Base-by-base conservation (phyloP, 1,140 invertebrate genomes). In the Ptiloglossa arizonensis region DNA sequence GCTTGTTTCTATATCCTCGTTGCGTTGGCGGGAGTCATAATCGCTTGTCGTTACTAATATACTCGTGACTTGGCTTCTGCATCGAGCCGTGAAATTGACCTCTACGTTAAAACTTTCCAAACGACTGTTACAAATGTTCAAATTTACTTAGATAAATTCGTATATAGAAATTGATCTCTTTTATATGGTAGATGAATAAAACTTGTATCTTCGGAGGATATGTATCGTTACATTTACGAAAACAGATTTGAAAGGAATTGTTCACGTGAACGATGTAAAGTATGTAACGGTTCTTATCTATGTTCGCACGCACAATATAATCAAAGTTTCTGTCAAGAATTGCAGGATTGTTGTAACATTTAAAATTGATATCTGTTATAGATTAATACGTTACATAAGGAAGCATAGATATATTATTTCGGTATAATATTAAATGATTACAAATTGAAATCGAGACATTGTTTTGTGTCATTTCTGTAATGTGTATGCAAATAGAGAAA, bases 21-120 rank as follows among this genome's bases (percentile, higher is more conserved):
- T 76, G 66, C 24, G 6, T 68, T 76, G 66, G 73, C 73, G 73
- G 73, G 73, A 77, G 75, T 44, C 68, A 50, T 77, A 77, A 77
- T 77, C 35, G 59, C 44, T 59, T 2, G 8, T 52, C 54, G 54
- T 77, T 62, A 52, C 56, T 63, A 71, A 70, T 24, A 54, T 38
- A 63, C 66, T 69, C 66, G 66, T 59, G 73, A 76, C 54, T 76
- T 69, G 54, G 54, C 73, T 69, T 75, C 41, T 41, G 57, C 24
- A 62, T 27, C 38, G 67, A 52, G 15, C 38, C 59, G 48, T 71
- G n/a, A 77, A 77, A 77, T 77, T 71, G 75, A 77, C 57, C 68
- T 71, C 68, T 32, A 60, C 17, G 27, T 59, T 48, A 22, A 67
- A 52, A 59, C 62, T 57, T 38, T 68, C 41, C 44, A n/a, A 67